Conservation (phyloP, 1,140 invertebrate genomes). For the Drosophila kohkoa region DNA sequence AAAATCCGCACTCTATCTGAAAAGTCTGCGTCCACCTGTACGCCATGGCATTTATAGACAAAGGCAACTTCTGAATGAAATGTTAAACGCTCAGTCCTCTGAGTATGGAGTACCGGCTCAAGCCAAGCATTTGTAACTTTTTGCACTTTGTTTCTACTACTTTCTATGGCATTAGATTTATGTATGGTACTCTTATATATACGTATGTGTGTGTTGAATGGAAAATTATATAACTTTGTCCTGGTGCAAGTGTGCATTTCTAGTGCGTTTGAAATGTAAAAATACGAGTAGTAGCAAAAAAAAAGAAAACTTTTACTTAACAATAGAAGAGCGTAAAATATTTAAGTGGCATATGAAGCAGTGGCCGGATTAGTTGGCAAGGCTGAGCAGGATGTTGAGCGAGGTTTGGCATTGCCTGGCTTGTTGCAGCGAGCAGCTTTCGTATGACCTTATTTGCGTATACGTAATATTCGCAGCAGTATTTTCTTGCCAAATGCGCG, state of each 20-base stretch:
- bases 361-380: not conserved
- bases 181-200: constrained; percentile 11
- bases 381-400: not conserved
- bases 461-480: constrained; percentile 53
- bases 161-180: constrained; percentile 17
- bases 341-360: constrained; percentile 54
- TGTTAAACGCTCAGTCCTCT: constrained; percentile 47
- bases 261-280: constrained; percentile 42
- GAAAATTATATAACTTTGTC: constrained; percentile 54
- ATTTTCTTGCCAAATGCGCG: constrained; percentile 47
- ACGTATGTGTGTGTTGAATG: constrained; percentile 17
- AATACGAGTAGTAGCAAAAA: constrained; percentile 13
- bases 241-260: constrained; percentile 56
- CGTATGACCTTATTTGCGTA: constrained; percentile 63
- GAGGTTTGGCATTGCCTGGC: not conserved
- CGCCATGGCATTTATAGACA: constrained; percentile 1
- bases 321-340: constrained; percentile 71
- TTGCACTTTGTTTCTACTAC: constrained; percentile 8
- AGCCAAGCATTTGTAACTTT: constrained; percentile 42
- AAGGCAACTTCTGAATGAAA: constrained; percentile 36
- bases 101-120: constrained; percentile 36
- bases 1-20: not conserved
- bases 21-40: not conserved
- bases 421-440: not conserved
- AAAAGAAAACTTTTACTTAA: constrained; percentile 54